Evolutionary conservation across 2,888 invertebrate genomes (phyloP), one percentile per base, ranked within the genome.

Genomic region (Pelosia muscerda): DNA sequence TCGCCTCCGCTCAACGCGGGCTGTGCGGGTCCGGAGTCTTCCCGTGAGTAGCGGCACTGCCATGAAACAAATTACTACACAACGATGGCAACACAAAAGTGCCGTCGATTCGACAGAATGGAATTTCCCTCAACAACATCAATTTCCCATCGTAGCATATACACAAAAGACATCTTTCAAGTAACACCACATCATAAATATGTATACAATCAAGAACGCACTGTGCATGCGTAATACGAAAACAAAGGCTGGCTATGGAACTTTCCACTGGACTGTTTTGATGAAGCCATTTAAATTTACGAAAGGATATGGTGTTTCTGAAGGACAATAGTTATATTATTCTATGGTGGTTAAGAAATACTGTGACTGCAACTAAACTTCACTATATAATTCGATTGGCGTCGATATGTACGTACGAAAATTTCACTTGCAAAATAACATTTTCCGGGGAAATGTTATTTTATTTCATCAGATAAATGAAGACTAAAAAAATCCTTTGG

Each of bases 241-340:
- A 62, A 66, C 66, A 66, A 68, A 63, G 55, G 6, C 15, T 26
- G 22, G 11, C 38, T 31, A 19, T 58, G 63, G 63, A 68, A 26
- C 63, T 70, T 74, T 77, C 76, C 70, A 79, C 53, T 42, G 58
- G 38, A 19, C 38, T 62, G 65, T 81, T 70, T 22, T 56, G 56
- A 56, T 25, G 25, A 56, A 56, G 56, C 25, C 25, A 11, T 26
- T 26, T n/a, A 79, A 76, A 79, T 71, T 64, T 76, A 79, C 76
- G 72, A 78, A 72, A 72, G 66, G 66, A 59, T 65, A 53, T 11
- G 63, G 49, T 65, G 6, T 13, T 55, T 25, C 13, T 56, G 55
- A 68, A 68, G 59, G 59, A 63, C 68, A 59, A 61, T 61, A 10
- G 22, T 23, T 34, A 9, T 15, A 26, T 53, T 62, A 26, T 19